Evolutionary conservation across 2,888 invertebrate species (phyloP).

Genomic region (Glomeris marginata): DNA sequence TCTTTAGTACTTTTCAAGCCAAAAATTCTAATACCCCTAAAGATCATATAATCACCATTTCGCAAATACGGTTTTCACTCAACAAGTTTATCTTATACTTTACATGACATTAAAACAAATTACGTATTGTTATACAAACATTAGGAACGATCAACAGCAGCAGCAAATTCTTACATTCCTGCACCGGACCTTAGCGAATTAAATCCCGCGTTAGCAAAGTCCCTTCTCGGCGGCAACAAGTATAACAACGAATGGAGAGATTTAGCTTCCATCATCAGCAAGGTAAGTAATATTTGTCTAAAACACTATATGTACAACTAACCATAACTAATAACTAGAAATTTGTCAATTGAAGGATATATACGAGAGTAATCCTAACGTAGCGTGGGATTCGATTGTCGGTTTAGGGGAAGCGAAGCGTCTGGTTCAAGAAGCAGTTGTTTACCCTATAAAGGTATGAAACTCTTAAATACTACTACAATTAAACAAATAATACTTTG

Average conservation of each 20-base stretch:
- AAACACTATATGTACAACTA: neutral
- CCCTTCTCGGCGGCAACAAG: neutral
- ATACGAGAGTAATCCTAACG: slow-evolving; percentile 45
- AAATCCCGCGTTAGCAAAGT: neutral
- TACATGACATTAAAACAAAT: too few relatives aligned
- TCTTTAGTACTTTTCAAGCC: too few relatives aligned
- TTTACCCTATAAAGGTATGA: slow-evolving; percentile 45
- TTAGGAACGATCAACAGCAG: neutral
- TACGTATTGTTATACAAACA: neutral
- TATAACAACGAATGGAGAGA: slow-evolving; percentile 6
- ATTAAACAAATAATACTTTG: neutral
- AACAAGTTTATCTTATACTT: too few relatives aligned
- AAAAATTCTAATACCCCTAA: too few relatives aligned
- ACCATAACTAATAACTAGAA: neutral
- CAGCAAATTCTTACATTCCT: neutral
- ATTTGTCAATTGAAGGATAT: slow-evolving; percentile 36
- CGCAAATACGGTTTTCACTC: too few relatives aligned
- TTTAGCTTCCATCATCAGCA: slow-evolving; percentile 8
- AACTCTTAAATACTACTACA: neutral
- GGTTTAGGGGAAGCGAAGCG: slow-evolving; percentile 58
- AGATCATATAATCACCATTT: too few relatives aligned
- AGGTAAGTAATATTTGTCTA: slow-evolving; percentile 1
- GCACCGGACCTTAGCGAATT: slow-evolving; percentile 2
- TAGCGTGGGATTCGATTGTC: slow-evolving; percentile 66
- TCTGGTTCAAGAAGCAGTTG: slow-evolving; percentile 67